Base-by-base conservation (phyloP, 2,888 invertebrate species). In the Drosophila monieri region DNA sequence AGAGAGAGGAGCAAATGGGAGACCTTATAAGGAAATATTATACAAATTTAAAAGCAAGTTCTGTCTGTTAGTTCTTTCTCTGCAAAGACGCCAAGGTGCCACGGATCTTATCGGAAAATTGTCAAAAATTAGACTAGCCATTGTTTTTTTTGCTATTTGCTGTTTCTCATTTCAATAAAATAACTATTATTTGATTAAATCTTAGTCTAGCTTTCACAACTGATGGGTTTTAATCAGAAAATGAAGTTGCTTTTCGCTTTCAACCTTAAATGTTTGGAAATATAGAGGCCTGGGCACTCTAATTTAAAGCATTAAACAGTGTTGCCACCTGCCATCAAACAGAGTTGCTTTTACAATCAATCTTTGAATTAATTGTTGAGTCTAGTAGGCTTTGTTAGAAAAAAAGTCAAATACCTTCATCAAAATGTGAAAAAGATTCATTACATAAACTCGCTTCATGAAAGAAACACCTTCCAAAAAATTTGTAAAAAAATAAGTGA, bases 211-310 rank as follows among this genome's bases (percentile, higher is more conserved):
- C 25, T 35, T 55, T 25, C 25, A 6, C 21, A n/a, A n/a, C 73
- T 87, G 81, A 89, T 87, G 89, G 89, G 84, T 88, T 89, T 81
- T 80, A 83, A 89, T 89, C 89, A 89, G 79, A 85, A 88, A 86
- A 87, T 88, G 78, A 85, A 85, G 81, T 83, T 27, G 78, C 59
- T 8, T 2, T 27, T 27, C 3, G 27, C 27, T 9, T 27, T 27
- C 9, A 9, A 2, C 3, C 27, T 27, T 27, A 27, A 27, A 27
- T 27, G 8, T 3, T 3, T 8, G 9, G 3, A 27, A 27, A 9
- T 27, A 9, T 9, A 25, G 6, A 25, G 25, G 6, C 1, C 25
- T 25, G 21, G 21, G 3, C 21, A 23, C 21, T 23, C 21, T 23
- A 23, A 23, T 23, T 23, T 23, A 23, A 23, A 23, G 0, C 4